A percentile compares a stretch with the other conserved stretches of the same genome.
Evolutionary conservation across 2,113 vertebrate species (phyloP).

Genomic region (Lophura nycthemera): DNA sequence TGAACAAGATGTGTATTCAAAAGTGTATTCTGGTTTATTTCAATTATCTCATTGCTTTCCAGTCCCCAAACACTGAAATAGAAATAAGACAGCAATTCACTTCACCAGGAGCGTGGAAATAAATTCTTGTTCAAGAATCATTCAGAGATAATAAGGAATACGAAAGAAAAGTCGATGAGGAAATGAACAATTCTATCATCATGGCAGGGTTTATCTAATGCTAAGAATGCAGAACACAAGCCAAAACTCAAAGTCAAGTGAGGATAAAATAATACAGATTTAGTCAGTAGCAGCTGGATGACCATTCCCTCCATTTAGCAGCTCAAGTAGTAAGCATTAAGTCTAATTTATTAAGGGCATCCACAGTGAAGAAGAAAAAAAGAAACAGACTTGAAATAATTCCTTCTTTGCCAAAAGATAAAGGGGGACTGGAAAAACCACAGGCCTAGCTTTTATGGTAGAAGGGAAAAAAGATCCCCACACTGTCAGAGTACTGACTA

Average conservation of each 20-base stretch:
- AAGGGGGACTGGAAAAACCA: background rate
- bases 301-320: background rate
- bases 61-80: background rate
- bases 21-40: background rate
- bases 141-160: background rate
- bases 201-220: background rate
- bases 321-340: background rate
- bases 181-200: background rate
- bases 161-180: background rate
- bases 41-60: background rate
- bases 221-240: background rate
- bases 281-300: background rate
- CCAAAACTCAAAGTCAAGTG: background rate
- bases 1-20: background rate
- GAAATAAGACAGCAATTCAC: background rate
- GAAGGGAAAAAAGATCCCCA: accelerated
- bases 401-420: background rate
- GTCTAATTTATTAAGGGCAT: background rate
- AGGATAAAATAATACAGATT: background rate
- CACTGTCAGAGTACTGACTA: background rate
- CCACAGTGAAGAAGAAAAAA: background rate
- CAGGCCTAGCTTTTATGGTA: background rate
- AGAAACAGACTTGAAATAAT: background rate
- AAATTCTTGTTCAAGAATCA: background rate
- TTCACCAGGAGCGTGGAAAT: background rate